phyloP scores from a whole-genome alignment of 2,797 vertebrate species.

The Rhinophrynus dorsalis region DNA sequence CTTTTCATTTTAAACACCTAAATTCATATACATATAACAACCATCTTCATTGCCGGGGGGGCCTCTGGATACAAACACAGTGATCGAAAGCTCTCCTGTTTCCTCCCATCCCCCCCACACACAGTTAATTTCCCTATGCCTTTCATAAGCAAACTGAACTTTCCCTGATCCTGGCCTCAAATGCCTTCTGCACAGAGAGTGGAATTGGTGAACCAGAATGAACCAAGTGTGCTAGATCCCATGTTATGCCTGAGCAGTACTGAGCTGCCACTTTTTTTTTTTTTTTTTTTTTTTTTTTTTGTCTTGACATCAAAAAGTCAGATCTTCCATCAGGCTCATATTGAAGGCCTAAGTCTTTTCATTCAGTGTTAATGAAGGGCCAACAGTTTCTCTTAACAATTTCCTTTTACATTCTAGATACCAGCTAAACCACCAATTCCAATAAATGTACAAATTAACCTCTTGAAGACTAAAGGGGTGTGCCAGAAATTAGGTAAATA shows the following conservation, averaged over 20 bases:
- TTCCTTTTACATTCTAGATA: not conserved
- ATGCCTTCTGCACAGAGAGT: conserved; percentile 39
- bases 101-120: conserved; percentile 3
- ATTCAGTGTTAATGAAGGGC: too few relatives aligned
- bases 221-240: conserved; percentile 15
- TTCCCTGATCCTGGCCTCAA: conserved; percentile 48
- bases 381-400: too few relatives aligned
- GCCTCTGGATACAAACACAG: not conserved
- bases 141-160: conserved; percentile 43
- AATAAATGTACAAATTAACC: too few relatives aligned
- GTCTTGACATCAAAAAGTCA: too few relatives aligned
- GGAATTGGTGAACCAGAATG: conserved; percentile 41
- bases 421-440: not conserved
- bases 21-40: not conserved
- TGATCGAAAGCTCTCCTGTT: not conserved
- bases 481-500: too few relatives aligned
- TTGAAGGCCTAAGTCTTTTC: too few relatives aligned
- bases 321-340: too few relatives aligned
- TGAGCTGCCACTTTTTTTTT: not conserved
- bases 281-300: too few relatives aligned
- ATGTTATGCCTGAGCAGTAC: not conserved
- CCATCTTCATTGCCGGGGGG: not conserved
- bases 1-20: not conserved
- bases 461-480: too few relatives aligned
- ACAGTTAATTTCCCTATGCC: conserved; percentile 13